A percentile compares a stretch with the other conserved stretches of the same genome.
These are phyloP conservation scores for Papilio glaucus DNA, from an alignment of 1,140 invertebrate genomes.

Conservation along the genomic window DNA sequence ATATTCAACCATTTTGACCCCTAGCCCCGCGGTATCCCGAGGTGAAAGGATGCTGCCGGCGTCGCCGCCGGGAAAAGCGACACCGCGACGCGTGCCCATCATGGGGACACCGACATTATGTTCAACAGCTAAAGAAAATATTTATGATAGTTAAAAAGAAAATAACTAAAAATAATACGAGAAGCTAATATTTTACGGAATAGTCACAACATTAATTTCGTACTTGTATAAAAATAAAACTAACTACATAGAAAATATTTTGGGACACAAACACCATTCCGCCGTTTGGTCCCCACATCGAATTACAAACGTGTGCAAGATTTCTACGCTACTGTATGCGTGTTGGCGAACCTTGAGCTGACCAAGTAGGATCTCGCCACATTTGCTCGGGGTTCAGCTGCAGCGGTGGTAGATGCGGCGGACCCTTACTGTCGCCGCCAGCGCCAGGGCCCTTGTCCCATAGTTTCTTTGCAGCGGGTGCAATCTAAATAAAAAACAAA, in stretches of 20 bases:
- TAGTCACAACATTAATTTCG: conserved; percentile 33
- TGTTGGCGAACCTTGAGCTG: conserved; percentile 87
- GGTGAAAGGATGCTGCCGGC: conserved; percentile 87
- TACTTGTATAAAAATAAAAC: conserved; percentile 26
- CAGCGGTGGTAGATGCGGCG: conserved; percentile 85
- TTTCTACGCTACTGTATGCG: conserved; percentile 16
- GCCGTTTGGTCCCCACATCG: conserved; percentile 21
- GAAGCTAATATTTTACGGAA: conserved; percentile 24
- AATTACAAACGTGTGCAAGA: background rate
- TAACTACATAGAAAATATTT: conserved; percentile 34
- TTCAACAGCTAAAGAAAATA: conserved; percentile 82
- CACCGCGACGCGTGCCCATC: conserved; percentile 87
- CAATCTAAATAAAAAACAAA: conserved; percentile 85
- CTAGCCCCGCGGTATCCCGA: conserved; percentile 91
- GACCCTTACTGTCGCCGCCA: conserved; percentile 85
- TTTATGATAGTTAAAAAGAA: conserved; percentile 29
- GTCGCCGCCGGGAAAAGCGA: conserved; percentile 83
- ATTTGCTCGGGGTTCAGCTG: conserved; percentile 92
- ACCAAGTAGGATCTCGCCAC: conserved; percentile 94
- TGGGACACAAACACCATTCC: background rate
- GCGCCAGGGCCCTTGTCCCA: conserved; percentile 91
- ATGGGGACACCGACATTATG: conserved; percentile 90
- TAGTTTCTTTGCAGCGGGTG: conserved; percentile 93
- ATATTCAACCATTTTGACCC: conserved; percentile 99
- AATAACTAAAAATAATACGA: conserved; percentile 27